phyloP scores from a whole-genome alignment of 2,797 vertebrate species.

The Podarcis siculus region DNA sequence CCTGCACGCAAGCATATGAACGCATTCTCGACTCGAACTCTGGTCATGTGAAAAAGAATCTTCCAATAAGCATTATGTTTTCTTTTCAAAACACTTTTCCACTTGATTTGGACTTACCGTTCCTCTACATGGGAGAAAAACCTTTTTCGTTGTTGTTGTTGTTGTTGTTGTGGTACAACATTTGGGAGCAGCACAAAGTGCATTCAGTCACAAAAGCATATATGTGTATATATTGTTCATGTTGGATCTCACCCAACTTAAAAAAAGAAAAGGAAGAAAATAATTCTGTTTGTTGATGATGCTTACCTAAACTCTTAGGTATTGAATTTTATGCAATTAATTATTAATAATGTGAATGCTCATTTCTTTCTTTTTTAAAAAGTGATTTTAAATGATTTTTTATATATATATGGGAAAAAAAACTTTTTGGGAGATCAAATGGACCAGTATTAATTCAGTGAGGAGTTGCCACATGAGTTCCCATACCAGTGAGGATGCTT shows the following conservation, averaged over 20 bases:
- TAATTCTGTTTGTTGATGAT: slow-evolving; percentile 71
- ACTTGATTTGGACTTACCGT: slow-evolving; percentile 75
- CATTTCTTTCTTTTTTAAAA: slow-evolving; percentile 54
- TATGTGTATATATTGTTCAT: slow-evolving; percentile 72
- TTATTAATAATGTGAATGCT: slow-evolving; percentile 75
- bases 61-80: slow-evolving; percentile 81
- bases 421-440: slow-evolving; percentile 78
- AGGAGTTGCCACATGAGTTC: slow-evolving; percentile 59
- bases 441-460: slow-evolving; percentile 89
- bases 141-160: slow-evolving; percentile 76
- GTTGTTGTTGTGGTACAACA: slow-evolving; percentile 93
- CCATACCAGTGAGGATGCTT: not conserved
- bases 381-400: slow-evolving; percentile 62
- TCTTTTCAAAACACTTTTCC: slow-evolving; percentile 84
- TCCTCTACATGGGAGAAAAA: slow-evolving; percentile 76
- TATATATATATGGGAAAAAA: no score
- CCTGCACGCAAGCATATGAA: slow-evolving; percentile 92
- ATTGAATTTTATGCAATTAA: slow-evolving; percentile 77
- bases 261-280: slow-evolving; percentile 53
- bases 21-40: slow-evolving; percentile 89
- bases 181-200: slow-evolving; percentile 92
- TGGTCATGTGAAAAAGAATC: slow-evolving; percentile 89
- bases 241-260: slow-evolving; percentile 90
- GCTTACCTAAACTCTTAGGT: slow-evolving; percentile 84
- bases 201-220: slow-evolving; percentile 79